phyloP scores from a whole-genome alignment of 2,113 vertebrate genomes.

The Bothrops jararaca region DNA sequence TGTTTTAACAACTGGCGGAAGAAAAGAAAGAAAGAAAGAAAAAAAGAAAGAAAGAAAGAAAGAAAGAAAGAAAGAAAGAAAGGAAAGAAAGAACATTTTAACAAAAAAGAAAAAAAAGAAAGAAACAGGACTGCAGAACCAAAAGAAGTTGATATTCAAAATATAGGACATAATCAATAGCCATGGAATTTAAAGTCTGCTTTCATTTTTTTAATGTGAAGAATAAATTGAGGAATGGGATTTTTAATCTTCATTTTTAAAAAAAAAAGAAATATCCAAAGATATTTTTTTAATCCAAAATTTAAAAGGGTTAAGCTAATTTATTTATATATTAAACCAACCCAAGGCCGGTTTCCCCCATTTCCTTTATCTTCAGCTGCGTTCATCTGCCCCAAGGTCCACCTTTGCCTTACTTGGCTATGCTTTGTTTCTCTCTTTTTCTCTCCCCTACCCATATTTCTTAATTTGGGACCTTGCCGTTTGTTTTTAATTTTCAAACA shows the following conservation, averaged over 20 bases:
- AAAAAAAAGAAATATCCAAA: neutral
- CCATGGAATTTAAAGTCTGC: neutral
- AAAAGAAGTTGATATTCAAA: neutral
- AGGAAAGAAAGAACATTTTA: neutral
- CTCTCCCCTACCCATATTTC: neutral
- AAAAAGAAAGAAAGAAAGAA: neutral
- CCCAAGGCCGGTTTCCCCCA: neutral
- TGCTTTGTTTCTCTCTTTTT: neutral
- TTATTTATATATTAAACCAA: neutral
- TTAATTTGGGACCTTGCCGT: neutral
- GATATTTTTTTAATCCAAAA: neutral
- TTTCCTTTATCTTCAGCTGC: neutral
- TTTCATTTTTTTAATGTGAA: neutral
- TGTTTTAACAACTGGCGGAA: constrained; percentile 55
- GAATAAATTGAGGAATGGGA: neutral
- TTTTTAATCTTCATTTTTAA: neutral
- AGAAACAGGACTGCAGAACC: neutral
- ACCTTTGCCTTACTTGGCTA: neutral
- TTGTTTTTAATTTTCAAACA: neutral
- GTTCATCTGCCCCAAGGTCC: neutral
- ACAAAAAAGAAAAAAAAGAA: neutral
- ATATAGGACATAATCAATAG: neutral
- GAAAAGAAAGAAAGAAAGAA: neutral
- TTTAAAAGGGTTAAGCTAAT: neutral
- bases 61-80: neutral